Conservation (phyloP, 2,888 invertebrate genomes). For the Steinernema scapterisci region DNA sequence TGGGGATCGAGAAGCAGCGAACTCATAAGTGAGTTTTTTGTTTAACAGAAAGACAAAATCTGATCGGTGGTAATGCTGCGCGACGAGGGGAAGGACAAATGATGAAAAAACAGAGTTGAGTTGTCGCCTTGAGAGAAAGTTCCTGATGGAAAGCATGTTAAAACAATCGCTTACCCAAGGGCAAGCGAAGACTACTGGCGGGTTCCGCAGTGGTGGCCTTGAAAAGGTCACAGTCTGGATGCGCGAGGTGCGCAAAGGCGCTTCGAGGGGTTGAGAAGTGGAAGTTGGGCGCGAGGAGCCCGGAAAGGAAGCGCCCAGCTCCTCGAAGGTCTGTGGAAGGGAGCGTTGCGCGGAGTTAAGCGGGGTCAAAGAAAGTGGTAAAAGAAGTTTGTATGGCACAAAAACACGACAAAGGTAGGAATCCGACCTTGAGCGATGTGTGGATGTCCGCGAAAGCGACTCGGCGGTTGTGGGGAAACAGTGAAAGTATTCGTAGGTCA, state of each 20-base stretch:
- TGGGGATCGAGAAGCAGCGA: too few relatives aligned
- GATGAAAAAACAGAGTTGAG: conserved; percentile 10
- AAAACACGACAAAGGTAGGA: conserved; percentile 24
- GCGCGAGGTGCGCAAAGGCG: conserved; percentile 29
- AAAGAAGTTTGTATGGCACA: conserved; percentile 22
- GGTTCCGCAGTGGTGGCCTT: conserved; percentile 23
- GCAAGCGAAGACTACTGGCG: conserved; percentile 27
- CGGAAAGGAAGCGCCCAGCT: not conserved
- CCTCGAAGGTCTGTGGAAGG: not conserved
- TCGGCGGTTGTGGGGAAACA: conserved; percentile 4
- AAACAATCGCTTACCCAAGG: conserved; percentile 30
- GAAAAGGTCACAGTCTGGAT: conserved; percentile 33
- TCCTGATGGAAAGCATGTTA: conserved; percentile 31
- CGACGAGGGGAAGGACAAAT: not conserved
- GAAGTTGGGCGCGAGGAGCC: not conserved
- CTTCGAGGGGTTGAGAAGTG: not conserved
- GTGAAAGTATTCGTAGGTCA: conserved; percentile 29
- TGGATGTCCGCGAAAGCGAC: conserved; percentile 29
- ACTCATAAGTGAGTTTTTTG: not conserved
- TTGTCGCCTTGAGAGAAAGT: conserved; percentile 18
- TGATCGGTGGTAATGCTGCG: conserved; percentile 23
- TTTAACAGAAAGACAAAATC: not conserved
- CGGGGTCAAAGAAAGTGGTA: conserved; percentile 12
- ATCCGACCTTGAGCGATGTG: conserved; percentile 28
- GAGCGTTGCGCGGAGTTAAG: conserved; percentile 12